These are phyloP conservation scores for Acleris cristana DNA, from an alignment of 2,888 invertebrate species.

Conservation along the genomic window DNA sequence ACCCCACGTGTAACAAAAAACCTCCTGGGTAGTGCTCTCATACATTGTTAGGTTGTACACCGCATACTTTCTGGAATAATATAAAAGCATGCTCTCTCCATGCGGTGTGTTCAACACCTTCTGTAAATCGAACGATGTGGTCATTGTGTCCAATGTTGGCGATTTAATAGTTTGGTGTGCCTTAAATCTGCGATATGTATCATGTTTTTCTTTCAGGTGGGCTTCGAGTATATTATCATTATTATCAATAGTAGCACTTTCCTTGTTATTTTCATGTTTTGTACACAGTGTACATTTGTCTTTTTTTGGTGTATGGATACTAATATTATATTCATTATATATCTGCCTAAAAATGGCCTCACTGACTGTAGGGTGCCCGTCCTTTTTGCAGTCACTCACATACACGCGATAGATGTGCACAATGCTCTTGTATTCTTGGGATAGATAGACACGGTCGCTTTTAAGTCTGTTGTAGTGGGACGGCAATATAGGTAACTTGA, in stretches of 20 bases:
- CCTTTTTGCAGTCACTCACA: neutral
- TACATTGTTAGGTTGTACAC: slow-evolving; percentile 47
- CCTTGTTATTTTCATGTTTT: slow-evolving; percentile 7
- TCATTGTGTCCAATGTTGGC: neutral
- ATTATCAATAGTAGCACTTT: neutral
- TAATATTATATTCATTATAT: slow-evolving; percentile 19
- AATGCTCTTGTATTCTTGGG: slow-evolving; percentile 9
- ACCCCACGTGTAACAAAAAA: slow-evolving; percentile 48
- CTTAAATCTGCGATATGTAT: slow-evolving; percentile 2
- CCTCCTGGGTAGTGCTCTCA: slow-evolving; percentile 41
- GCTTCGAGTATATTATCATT: neutral
- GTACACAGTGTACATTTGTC: slow-evolving; percentile 15
- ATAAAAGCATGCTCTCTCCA: slow-evolving; percentile 8
- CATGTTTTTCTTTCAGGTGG: slow-evolving; percentile 7
- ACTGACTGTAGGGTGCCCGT: neutral
- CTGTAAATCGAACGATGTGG: slow-evolving; percentile 2
- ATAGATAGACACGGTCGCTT: neutral
- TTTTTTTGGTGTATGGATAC: slow-evolving; percentile 19
- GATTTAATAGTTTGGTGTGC: neutral
- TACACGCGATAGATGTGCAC: slow-evolving; percentile 7
- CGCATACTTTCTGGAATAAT: slow-evolving; percentile 37
- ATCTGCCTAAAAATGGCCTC: slow-evolving; percentile 8
- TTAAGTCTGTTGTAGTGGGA: neutral
- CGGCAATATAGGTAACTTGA: neutral
- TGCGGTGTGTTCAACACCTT: slow-evolving; percentile 19